phyloP scores from a whole-genome alignment of 2,888 invertebrate genomes.

The Ellobium chinense region DNA sequence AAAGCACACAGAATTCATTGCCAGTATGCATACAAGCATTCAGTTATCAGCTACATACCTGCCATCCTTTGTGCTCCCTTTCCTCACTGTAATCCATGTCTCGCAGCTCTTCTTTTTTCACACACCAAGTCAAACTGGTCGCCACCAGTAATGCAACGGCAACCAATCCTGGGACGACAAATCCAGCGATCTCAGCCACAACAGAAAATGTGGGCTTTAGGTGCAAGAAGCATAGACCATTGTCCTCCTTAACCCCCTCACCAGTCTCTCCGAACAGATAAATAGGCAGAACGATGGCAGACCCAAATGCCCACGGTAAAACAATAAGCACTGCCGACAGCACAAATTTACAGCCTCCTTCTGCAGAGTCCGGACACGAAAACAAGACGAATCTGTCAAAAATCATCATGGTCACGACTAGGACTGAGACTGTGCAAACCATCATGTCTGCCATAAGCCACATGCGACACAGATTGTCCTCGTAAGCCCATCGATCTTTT shows the following conservation, averaged over 20 bases:
- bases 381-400: constrained; percentile 38
- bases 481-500: constrained; percentile 8
- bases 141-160: constrained; percentile 31
- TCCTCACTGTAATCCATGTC: constrained; percentile 35
- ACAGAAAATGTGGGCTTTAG: neutral
- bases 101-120: constrained; percentile 22
- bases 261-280: constrained; percentile 38
- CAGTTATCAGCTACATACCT: too few relatives aligned
- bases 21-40: too few relatives aligned
- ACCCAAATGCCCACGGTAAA: constrained; percentile 16
- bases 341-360: constrained; percentile 32
- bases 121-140: constrained; percentile 26
- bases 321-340: constrained; percentile 18
- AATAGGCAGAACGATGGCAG: constrained; percentile 16
- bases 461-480: constrained; percentile 27
- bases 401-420: constrained; percentile 9
- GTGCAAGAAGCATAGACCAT: constrained; percentile 11
- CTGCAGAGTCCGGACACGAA: constrained; percentile 21
- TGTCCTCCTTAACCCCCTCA: constrained; percentile 6
- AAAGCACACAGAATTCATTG: too few relatives aligned
- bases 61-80: constrained; percentile 39
- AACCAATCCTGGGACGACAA: constrained; percentile 6
- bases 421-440: constrained; percentile 20
- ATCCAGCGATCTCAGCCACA: constrained; percentile 10
- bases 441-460: constrained; percentile 40